Base-by-base conservation (phyloP, 1,140 invertebrate genomes). In the Neelides sp. region DNA sequence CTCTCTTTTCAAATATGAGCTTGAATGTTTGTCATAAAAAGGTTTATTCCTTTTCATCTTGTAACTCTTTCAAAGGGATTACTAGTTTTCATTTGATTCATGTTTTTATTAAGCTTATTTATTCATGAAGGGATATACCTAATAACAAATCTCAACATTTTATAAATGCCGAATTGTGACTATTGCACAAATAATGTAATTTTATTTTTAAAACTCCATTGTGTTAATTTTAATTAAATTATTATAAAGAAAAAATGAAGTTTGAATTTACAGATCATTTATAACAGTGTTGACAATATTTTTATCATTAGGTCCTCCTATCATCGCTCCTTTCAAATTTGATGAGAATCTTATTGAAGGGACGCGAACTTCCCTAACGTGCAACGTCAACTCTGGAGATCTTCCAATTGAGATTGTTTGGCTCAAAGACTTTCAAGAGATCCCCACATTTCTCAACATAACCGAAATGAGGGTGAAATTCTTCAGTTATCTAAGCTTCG, bases 391-490 rank as follows among this genome's bases (percentile, higher is more conserved):
- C 24, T 62, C 64, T 2, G 69, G 68, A 0, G 65, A 69, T 49
- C 52, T 65, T 0, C 69, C 69, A 5, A 62, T 71, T 36, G 61
- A 61, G 12, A 65, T 76, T 40, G 54, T 58, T 4, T 76, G 74
- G 74, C 62, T 70, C 5, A 74, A 73, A 55, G 70, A 75, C 57
- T 71, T 68, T 12, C 54, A 64, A 19, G 52, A 57, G 10, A 56
- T 73, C 58, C 54, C 64, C 53, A 1, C 12, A 55, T 27, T 39
- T 26, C 47, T 57, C 0, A 57, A 57, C 32, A 52, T 59, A 13
- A 54, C 55, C 2, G 47, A 57, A 32, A 53, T 27, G 27, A 34
- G 50, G 23, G 50, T 53, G 7, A 54, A 54, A 24, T 59, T 59
- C 45, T 45, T 59, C 17, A 54, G 50, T 39, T 50, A 57, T 40